Percentiles rank a stretch among this genome's conserved stretches.
Conservation (phyloP, 1,140 invertebrate genomes). For the Tetranychus cinnabarinus region DNA sequence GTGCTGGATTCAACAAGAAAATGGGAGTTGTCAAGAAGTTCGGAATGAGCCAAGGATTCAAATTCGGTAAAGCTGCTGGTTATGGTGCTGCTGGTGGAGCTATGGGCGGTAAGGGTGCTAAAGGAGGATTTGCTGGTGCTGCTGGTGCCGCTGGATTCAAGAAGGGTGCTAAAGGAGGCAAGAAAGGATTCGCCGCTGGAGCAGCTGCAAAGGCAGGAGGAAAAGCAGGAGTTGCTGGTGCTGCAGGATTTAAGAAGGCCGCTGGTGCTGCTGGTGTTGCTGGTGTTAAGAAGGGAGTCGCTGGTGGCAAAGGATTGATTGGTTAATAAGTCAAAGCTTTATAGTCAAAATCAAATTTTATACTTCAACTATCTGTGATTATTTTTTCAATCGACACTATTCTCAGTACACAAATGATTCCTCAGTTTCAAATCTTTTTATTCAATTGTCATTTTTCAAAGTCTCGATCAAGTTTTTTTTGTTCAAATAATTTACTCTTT, state of each 20-base stretch:
- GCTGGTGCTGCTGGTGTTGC: neutral
- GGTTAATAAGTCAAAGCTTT: neutral
- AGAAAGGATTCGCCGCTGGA: neutral
- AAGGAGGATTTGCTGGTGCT: neutral
- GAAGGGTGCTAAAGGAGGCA: neutral
- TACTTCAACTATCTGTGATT: too few species aligned
- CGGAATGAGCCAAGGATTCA: constrained; percentile 8
- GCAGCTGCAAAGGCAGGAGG: neutral
- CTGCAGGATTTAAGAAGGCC: neutral
- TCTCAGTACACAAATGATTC: too few species aligned
- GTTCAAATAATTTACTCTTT: too few species aligned
- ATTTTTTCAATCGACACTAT: too few species aligned
- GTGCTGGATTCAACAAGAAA: constrained; percentile 5
- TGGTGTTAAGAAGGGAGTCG: neutral
- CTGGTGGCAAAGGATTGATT: neutral
- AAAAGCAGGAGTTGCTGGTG: neutral
- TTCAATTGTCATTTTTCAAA: too few species aligned
- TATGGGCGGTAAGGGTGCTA: neutral
- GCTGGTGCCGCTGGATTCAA: constrained; percentile 2
- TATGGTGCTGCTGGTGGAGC: constrained; percentile 7
- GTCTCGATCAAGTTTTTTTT: too few species aligned
- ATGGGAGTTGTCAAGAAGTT: constrained; percentile 6
- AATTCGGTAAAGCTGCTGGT: constrained; percentile 5
- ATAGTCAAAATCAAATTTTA: too few species aligned
- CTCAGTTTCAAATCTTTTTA: too few species aligned